phyloP scores from a whole-genome alignment of 2,797 vertebrate species.

The Thunnus albacares region DNA sequence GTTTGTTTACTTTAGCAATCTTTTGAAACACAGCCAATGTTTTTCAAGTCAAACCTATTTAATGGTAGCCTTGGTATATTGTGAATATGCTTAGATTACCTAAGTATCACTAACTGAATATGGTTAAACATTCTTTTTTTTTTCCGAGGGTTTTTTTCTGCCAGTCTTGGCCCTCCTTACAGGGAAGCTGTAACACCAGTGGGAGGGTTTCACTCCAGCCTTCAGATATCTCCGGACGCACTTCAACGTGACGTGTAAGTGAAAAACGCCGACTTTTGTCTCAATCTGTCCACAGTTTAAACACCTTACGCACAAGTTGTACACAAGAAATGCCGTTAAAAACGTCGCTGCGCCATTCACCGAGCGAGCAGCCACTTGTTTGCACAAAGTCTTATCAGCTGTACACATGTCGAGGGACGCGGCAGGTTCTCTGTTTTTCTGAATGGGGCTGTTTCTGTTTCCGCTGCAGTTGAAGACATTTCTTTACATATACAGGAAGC shows the following conservation, averaged over 20 bases:
- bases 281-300: background rate
- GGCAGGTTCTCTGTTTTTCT: background rate
- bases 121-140: background rate
- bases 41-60: background rate
- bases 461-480: background rate
- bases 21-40: background rate
- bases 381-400: background rate
- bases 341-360: background rate
- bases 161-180: conserved; percentile 8
- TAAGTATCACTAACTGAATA: background rate
- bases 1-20: background rate
- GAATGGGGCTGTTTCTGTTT: background rate
- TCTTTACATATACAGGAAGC: background rate
- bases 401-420: background rate
- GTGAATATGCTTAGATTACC: too few species aligned
- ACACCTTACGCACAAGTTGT: background rate
- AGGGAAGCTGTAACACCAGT: conserved; percentile 1
- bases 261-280: background rate
- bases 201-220: conserved; percentile 51
- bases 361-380: background rate
- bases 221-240: background rate
- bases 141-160: too few species aligned
- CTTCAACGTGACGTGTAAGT: conserved; percentile 54
- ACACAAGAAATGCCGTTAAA: too few species aligned
- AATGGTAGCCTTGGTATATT: too few species aligned